A percentile compares a stretch with the other conserved stretches of the same genome.
These are phyloP conservation scores for Caenorhabditis zanzibari DNA, from an alignment of 2,888 invertebrate species.

Conservation along the genomic window DNA sequence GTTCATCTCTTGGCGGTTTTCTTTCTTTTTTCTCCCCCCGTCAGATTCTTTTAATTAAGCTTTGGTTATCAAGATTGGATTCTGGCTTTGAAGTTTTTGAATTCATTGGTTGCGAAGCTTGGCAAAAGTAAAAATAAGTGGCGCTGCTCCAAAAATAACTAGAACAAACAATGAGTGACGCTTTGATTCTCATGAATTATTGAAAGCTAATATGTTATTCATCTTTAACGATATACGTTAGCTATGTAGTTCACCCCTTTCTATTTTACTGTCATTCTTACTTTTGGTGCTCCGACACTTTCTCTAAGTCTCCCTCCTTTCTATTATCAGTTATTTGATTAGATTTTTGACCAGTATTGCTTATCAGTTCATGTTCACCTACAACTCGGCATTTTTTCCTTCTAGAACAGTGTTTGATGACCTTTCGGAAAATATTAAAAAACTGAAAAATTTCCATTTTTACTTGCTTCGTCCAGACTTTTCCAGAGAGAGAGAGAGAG, in stretches of 20 bases:
- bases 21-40: slow-evolving; percentile 7
- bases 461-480: slow-evolving; percentile 14
- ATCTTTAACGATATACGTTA: background rate
- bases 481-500: no score
- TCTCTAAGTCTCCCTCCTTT: slow-evolving; percentile 7
- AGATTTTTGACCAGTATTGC: slow-evolving; percentile 35
- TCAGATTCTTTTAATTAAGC: slow-evolving; percentile 12
- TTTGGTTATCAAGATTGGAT: background rate
- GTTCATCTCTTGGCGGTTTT: background rate
- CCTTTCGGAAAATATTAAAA: slow-evolving; percentile 29
- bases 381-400: background rate
- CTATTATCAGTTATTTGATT: slow-evolving; percentile 40
- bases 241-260: background rate
- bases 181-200: slow-evolving; percentile 23
- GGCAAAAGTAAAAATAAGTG: background rate
- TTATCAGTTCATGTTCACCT: slow-evolving; percentile 33
- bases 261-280: background rate
- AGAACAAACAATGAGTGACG: background rate
- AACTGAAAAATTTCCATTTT: slow-evolving; percentile 22
- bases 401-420: slow-evolving; percentile 41
- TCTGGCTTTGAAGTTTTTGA: background rate
- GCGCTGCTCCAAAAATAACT: background rate
- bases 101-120: background rate
- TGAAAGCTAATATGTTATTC: slow-evolving; percentile 3
- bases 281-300: background rate